Percentiles rank a stretch among this genome's conserved stretches.
These are phyloP conservation scores for Aphidoletes aphidimyza DNA, from an alignment of 2,888 invertebrate species.

Conservation along the genomic window DNA sequence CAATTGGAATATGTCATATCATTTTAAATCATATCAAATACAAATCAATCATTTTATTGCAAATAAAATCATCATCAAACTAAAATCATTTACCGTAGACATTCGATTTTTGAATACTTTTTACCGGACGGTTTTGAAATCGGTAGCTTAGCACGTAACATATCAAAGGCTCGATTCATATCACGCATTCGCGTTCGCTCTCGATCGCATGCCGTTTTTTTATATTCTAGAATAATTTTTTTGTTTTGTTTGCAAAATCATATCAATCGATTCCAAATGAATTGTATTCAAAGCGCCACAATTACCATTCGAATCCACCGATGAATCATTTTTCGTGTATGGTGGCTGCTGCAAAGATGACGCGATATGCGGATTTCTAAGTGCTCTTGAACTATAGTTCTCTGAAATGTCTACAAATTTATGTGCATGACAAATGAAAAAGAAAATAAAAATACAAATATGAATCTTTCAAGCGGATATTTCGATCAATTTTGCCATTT, in stretches of 20 bases:
- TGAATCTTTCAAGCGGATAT: too few species aligned
- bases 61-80: neutral
- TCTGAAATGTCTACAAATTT: neutral
- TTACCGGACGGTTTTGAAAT: constrained; percentile 84
- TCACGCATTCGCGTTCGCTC: constrained; percentile 86
- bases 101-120: constrained; percentile 87
- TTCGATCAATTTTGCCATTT: too few species aligned
- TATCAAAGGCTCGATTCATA: constrained; percentile 85
- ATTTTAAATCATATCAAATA: too few species aligned
- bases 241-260: neutral
- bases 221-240: constrained; percentile 72
- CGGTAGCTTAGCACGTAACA: constrained; percentile 78
- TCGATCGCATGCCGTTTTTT: constrained; percentile 84
- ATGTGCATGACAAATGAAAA: neutral
- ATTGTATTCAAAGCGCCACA: neutral
- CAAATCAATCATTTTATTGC: too few species aligned
- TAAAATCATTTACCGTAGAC: constrained; percentile 71
- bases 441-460: neutral
- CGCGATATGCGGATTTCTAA: neutral
- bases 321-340: neutral
- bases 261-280: too few species aligned
- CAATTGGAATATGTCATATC: too few species aligned
- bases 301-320: neutral
- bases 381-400: constrained; percentile 1
- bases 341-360: neutral